Base-by-base conservation (phyloP, 2,888 invertebrate genomes). In the Patella pellucida region DNA sequence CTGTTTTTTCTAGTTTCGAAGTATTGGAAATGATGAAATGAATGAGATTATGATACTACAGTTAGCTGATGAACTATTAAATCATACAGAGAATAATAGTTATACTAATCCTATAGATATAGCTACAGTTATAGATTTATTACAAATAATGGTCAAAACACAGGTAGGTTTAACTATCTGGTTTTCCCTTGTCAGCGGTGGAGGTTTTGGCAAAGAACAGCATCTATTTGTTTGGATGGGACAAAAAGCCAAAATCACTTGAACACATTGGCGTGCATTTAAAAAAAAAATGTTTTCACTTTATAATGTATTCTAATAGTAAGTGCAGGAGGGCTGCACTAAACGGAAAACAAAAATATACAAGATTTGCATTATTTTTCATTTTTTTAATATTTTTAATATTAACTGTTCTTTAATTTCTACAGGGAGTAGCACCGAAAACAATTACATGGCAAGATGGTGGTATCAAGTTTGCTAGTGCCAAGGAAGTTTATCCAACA, bases 21-120 rank as follows among this genome's bases (percentile, higher is more conserved):
- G 81, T 77, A 79, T 72, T 75, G 79, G 76, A 62, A 75, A 69
- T 5, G 74, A 71, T 15, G 79, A 79, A 52, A 78, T 86, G 50
- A 81, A 84, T 5, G 86, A 86, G 69, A 82, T 80, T 5, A 78
- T 79, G 23, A 83, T 86, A 51, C 78, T 89, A 41, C 81, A 86
- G 31, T 79, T 87, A 70, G 85, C 87, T 0, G 81, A 84, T 23
- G 76, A 80, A 51, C 81, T 89, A 15, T 73, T 84, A 71, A 89
- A 88, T 78, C 86, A 87, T 76, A 89, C 89, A 7, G 74, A 79
- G 52, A 75, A 80, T 16, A 84, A 84, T 71, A 78, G 79, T 2
- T 88, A 87, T 77, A 79, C 81, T 52, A 89, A 89, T 79, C 89
- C 89, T 12, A 86, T 90, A 52, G 90, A 90, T 76, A 85, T 90